Percentiles rank a stretch among this genome's conserved stretches.
Conservation (phyloP, 2,888 invertebrate species). For the Rhogogaster chlorosoma region DNA sequence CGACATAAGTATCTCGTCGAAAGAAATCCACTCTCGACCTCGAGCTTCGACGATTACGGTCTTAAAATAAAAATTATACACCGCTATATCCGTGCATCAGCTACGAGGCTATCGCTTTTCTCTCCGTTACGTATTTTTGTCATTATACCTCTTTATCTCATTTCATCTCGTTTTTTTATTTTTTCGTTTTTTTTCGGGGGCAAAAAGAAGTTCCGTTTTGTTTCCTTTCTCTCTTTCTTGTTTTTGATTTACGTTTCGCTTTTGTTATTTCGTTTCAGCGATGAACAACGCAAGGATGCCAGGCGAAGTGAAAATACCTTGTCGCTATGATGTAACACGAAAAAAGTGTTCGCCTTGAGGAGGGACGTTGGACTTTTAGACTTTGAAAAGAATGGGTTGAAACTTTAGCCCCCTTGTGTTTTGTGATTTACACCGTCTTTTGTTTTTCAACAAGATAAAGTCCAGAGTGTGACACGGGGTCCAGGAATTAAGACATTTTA, state of each 20-base stretch:
- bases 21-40: not conserved
- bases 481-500: slow-evolving; percentile 32
- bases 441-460: slow-evolving; percentile 13
- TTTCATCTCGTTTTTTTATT: not conserved
- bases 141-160: not conserved
- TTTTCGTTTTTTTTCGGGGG: not conserved
- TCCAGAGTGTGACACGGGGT: slow-evolving; percentile 10
- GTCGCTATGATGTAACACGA: slow-evolving; percentile 55
- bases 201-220: not conserved
- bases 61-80: slow-evolving; percentile 3
- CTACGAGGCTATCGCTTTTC: not conserved
- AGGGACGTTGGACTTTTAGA: slow-evolving; percentile 55
- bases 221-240: slow-evolving; percentile 30
- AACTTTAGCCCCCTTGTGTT: slow-evolving; percentile 55
- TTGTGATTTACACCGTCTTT: slow-evolving; percentile 46
- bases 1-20: not conserved
- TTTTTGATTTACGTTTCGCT: slow-evolving; percentile 66
- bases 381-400: slow-evolving; percentile 68
- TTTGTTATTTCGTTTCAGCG: slow-evolving; percentile 71
- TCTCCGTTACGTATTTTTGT: not conserved
- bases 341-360: slow-evolving; percentile 57
- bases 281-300: slow-evolving; percentile 64
- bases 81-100: not conserved
- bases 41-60: not conserved
- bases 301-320: slow-evolving; percentile 62